Evolutionary conservation across 2,113 vertebrate genomes (phyloP).

Genomic region (Castor canadensis): DNA sequence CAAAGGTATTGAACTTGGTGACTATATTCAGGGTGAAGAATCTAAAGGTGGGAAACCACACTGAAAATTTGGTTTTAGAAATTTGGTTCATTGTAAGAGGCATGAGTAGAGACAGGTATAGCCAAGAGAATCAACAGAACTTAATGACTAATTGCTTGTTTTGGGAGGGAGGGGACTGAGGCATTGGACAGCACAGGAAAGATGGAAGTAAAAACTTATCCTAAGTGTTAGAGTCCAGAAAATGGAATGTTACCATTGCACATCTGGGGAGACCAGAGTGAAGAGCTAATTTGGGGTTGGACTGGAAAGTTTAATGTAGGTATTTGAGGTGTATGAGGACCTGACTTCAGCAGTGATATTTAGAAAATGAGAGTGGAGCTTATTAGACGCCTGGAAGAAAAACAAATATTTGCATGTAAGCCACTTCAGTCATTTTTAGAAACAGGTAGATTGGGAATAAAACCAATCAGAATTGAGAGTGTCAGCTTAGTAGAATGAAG

Average conservation of each 20-base stretch:
- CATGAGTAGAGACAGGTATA: background rate
- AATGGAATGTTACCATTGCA: background rate
- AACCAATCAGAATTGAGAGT: background rate
- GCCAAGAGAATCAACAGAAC: background rate
- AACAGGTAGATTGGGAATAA: background rate
- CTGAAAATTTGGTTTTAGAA: conserved; percentile 27
- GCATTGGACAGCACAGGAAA: background rate
- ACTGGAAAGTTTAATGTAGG: background rate
- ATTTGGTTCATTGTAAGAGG: background rate
- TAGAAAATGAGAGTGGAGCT: background rate
- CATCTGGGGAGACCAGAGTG: background rate
- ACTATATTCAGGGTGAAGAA: background rate
- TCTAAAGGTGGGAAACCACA: background rate
- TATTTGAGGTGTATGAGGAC: background rate
- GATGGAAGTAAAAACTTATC: background rate
- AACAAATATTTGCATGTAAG: background rate
- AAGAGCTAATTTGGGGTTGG: background rate
- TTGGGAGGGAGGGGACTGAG: background rate
- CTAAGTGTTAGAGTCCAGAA: background rate
- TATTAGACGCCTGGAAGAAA: background rate
- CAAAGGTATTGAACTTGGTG: background rate
- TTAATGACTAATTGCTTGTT: background rate
- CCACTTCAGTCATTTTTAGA: background rate
- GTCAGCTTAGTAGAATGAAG: background rate
- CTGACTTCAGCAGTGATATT: background rate